Percentiles rank a stretch among this genome's conserved stretches.
These are phyloP conservation scores for Calcarius lapponicus DNA, from an alignment of 2,797 vertebrate species.

Conservation along the genomic window DNA sequence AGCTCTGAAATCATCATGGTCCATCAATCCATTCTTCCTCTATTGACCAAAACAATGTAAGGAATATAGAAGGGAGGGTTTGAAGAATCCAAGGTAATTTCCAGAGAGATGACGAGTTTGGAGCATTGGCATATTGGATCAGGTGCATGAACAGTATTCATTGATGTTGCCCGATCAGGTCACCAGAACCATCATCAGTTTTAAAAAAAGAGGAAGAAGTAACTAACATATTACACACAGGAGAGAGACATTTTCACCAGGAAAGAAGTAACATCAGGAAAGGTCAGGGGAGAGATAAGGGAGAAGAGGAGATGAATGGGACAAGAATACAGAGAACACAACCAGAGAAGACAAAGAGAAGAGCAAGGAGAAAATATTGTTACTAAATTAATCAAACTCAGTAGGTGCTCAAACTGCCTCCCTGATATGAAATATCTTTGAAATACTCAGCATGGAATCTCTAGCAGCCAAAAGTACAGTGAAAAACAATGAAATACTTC, in stretches of 20 bases:
- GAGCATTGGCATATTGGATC: constrained; percentile 3
- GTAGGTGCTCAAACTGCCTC: neutral
- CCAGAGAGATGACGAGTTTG: neutral
- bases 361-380: constrained; percentile 4
- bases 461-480: neutral
- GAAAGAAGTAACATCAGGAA: constrained; percentile 8
- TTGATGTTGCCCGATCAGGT: constrained; percentile 4
- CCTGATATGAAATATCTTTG: neutral
- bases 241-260: constrained; percentile 44
- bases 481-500: neutral
- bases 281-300: constrained; percentile 5
- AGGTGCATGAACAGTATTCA: neutral
- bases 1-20: constrained; percentile 97
- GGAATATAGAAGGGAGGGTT: constrained; percentile 11
- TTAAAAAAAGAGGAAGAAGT: constrained; percentile 27
- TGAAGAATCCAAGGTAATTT: constrained; percentile 48
- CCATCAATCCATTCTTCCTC: constrained; percentile 97
- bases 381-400: neutral
- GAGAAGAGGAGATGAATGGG: neutral
- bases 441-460: neutral
- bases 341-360: constrained; percentile 50
- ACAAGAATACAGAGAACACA: constrained; percentile 12
- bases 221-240: constrained; percentile 58
- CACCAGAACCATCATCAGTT: constrained; percentile 31
- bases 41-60: constrained; percentile 40